Conservation (phyloP, 2,888 invertebrate genomes). For the Protonemura montana region DNA sequence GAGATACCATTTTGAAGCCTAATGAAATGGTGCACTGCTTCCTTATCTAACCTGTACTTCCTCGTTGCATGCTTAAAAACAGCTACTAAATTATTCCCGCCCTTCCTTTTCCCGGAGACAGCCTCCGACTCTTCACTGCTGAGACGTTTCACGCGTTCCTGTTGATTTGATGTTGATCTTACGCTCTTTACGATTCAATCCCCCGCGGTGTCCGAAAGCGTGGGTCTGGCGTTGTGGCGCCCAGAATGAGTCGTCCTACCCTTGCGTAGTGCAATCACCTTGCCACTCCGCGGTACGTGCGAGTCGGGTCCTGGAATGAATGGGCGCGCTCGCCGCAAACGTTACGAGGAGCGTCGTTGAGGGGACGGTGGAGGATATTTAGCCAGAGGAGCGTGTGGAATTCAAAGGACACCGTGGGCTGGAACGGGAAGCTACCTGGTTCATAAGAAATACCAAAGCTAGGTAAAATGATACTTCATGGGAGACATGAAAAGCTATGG, state of each 20-base stretch:
- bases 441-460: too few species aligned
- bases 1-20: not conserved
- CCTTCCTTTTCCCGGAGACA: not conserved
- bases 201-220: too few species aligned
- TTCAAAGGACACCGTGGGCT: too few species aligned
- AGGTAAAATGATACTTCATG: too few species aligned
- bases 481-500: too few species aligned
- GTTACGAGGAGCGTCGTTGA: not conserved
- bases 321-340: not conserved
- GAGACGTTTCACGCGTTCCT: not conserved
- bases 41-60: not conserved
- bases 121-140: not conserved
- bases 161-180: not conserved
- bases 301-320: not conserved
- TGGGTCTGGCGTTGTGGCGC: too few species aligned
- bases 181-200: not conserved
- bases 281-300: not conserved
- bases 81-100: not conserved
- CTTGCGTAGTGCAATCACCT: not conserved
- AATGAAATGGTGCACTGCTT: not conserved
- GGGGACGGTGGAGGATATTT: too few species aligned
- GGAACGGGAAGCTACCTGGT: too few species aligned
- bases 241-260: not conserved
- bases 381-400: too few species aligned
- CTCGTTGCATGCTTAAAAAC: not conserved